Evolutionary conservation across 2,888 invertebrate species (phyloP), one percentile per base, ranked within the genome.

Genomic region (Callosobruchus maculatus): DNA sequence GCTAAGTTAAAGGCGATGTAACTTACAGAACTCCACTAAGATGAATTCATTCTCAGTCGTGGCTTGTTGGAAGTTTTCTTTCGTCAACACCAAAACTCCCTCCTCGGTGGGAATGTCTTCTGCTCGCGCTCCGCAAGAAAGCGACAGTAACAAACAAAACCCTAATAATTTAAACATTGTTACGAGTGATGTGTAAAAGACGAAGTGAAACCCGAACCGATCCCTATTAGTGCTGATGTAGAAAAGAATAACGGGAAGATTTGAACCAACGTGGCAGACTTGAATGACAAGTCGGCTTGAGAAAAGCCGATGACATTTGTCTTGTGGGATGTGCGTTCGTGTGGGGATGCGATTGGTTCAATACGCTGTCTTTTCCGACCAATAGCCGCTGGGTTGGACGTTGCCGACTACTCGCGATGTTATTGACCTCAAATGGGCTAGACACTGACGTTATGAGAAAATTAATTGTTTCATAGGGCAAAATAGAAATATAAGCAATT

Each of bases 1-100:
- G 26, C 7, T 26, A 4, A 49, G 3, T 49, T n/a, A n/a, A 18
- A 49, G 18, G 18, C 49, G 13, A 49, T 1, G 49, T 13, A 49
- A 97, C 98, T 97, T 92, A 98, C 99, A 99, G 89, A 99, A 99
- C 92, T 99, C 99, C 76, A 99, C 95, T 82, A 99, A 92, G 83
- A 99, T 87, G 88, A 91, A 95, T 84, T 96, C 93, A 87, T 95
- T 92, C 74, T 94, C 91, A 80, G 91, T 88, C 83, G 97, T 87
- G 79, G 93, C 95, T 84, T 90, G 88, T 80, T 97, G 92, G 88
- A 98, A 98, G 89, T 97, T 98, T 80, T 92, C 92, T 88, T 94
- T 95, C 77, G 92, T 94, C 82, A 97, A 90, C 80, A 98, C 96
- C 80, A 97, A 89, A 77, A 98, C 97, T 82, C 94, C 94, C 77